Evolutionary conservation across 1,140 invertebrate genomes (phyloP).

Genomic region (Drosophila takahashii): DNA sequence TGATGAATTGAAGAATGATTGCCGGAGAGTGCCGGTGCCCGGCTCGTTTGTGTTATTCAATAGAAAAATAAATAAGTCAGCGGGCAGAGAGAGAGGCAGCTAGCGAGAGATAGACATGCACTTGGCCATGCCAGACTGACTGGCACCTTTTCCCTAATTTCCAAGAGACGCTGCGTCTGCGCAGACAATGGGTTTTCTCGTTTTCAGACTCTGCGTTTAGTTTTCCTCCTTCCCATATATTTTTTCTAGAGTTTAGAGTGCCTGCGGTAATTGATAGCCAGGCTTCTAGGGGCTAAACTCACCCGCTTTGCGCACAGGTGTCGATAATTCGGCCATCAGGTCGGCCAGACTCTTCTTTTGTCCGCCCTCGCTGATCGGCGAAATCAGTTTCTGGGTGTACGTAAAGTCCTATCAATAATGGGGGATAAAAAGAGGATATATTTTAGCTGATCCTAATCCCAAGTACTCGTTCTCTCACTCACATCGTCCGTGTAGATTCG

Average conservation of each 20-base stretch:
- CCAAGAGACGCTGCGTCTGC: slow-evolving; percentile 52
- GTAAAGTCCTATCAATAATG: slow-evolving; percentile 86
- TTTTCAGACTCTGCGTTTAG: not conserved
- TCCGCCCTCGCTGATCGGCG: slow-evolving; percentile 90
- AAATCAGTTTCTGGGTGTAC: slow-evolving; percentile 91
- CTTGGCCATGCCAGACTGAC: slow-evolving; percentile 74
- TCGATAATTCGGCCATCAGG: slow-evolving; percentile 89
- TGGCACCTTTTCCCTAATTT: slow-evolving; percentile 75
- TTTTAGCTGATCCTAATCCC: slow-evolving; percentile 1
- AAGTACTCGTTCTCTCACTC: slow-evolving; percentile 34
- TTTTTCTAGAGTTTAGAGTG: slow-evolving; percentile 13
- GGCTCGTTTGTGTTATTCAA: slow-evolving; percentile 70
- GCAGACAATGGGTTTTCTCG: slow-evolving; percentile 10
- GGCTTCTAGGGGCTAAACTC: slow-evolving; percentile 46
- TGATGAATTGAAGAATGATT: slow-evolving; percentile 83
- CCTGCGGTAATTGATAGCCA: slow-evolving; percentile 61
- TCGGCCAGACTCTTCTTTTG: slow-evolving; percentile 90
- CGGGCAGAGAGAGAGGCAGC: slow-evolving; percentile 1
- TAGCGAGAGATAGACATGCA: slow-evolving; percentile 31
- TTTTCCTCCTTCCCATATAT: not conserved
- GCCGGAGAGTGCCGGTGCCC: slow-evolving; percentile 55
- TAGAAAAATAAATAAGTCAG: slow-evolving; percentile 80
- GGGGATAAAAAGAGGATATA: slow-evolving; percentile 14
- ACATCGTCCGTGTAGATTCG: slow-evolving; percentile 91
- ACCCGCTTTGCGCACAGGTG: slow-evolving; percentile 80